These are phyloP conservation scores for Poeciliopsis paucimaculata DNA, from an alignment of 2,797 vertebrate genomes.

Conservation along the genomic window DNA sequence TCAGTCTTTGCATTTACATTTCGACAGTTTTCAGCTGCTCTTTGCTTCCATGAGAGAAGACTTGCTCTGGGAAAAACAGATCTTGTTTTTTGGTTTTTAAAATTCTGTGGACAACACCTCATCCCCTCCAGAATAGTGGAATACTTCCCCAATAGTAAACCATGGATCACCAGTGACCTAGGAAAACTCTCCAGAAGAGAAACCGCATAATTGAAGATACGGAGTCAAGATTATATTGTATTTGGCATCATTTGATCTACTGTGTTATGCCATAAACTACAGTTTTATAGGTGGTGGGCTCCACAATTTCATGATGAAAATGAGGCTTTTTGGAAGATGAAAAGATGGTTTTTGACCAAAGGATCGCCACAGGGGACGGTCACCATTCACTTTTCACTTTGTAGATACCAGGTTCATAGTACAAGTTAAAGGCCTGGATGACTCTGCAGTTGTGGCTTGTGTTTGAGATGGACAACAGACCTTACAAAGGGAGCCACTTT, in stretches of 20 bases:
- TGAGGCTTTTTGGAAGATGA: not conserved
- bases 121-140: not conserved
- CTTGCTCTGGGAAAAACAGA: not conserved
- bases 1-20: not conserved
- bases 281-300: not conserved
- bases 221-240: not conserved
- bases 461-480: not conserved
- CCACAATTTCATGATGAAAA: not conserved
- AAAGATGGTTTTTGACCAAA: not conserved
- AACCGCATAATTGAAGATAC: not conserved
- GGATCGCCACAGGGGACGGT: not conserved
- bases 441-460: not conserved
- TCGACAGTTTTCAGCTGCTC: not conserved
- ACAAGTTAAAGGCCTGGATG: not conserved
- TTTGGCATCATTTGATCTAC: not conserved
- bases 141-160: not conserved
- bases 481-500: not conserved
- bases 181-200: not conserved
- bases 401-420: not conserved
- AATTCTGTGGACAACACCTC: not conserved
- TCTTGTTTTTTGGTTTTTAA: not conserved
- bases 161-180: not conserved
- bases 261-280: not conserved
- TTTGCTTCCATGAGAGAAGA: not conserved
- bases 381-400: not conserved